A percentile compares a stretch with the other conserved stretches of the same genome.
Evolutionary conservation across 2,113 vertebrate species (phyloP).

Genomic region (Semnopithecus entellus): DNA sequence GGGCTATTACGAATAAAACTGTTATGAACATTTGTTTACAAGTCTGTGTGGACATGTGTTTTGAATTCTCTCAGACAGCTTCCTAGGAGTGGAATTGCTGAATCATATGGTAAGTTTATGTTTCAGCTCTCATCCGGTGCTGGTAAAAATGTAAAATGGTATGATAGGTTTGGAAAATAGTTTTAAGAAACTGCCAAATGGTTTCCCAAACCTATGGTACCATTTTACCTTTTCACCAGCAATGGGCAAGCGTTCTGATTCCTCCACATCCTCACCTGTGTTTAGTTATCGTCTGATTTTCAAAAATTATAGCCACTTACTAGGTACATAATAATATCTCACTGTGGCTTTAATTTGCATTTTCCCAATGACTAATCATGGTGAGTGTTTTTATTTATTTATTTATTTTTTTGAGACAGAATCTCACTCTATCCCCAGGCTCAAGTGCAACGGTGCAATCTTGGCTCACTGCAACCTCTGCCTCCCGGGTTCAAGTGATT

Average conservation of each 20-base stretch:
- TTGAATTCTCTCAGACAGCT: neutral
- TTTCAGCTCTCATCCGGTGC: too few species aligned
- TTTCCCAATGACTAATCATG: neutral
- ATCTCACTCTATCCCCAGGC: too few species aligned
- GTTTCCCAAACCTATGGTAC: neutral
- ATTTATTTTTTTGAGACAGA: too few species aligned
- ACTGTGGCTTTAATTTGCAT: neutral
- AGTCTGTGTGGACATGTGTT: neutral
- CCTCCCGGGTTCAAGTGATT: too few species aligned
- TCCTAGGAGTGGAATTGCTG: neutral
- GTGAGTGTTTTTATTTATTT: neutral
- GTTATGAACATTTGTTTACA: rapidly evolving
- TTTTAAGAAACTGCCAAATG: neutral
- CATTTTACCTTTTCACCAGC: neutral
- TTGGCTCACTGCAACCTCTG: too few species aligned
- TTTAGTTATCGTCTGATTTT: neutral
- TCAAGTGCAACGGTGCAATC: too few species aligned
- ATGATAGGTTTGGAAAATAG: too few species aligned
- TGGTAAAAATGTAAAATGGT: too few species aligned
- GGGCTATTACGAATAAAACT: neutral
- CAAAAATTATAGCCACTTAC: neutral
- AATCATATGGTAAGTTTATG: neutral
- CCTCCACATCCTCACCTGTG: neutral
- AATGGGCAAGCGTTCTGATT: neutral
- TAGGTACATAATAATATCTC: neutral